These are phyloP conservation scores for Philaenus spumarius DNA, from an alignment of 1,140 invertebrate genomes.

Conservation along the genomic window DNA sequence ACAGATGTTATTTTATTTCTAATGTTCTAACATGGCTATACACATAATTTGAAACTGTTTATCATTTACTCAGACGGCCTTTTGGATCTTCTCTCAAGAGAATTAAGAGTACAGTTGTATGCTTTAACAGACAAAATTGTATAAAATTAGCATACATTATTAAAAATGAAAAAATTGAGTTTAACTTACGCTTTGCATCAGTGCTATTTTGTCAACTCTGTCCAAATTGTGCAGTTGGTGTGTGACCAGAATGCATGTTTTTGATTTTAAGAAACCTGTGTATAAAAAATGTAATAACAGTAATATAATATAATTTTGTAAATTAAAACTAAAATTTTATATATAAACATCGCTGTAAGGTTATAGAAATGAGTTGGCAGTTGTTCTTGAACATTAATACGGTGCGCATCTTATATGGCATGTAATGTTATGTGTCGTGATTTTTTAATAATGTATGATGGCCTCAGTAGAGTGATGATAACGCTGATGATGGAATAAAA, in stretches of 20 bases:
- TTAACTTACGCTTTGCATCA: conserved; percentile 61
- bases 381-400: too few relatives aligned
- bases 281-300: neutral
- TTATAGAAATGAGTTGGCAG: too few relatives aligned
- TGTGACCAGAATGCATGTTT: conserved; percentile 74
- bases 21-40: conserved; percentile 30
- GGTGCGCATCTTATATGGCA: too few relatives aligned
- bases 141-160: neutral
- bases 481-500: too few relatives aligned
- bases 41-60: too few relatives aligned
- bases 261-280: conserved; percentile 55
- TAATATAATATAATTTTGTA: conserved; percentile 1
- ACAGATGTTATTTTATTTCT: conserved; percentile 46
- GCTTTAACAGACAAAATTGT: conserved; percentile 39
- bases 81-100: conserved; percentile 47
- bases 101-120: conserved; percentile 45
- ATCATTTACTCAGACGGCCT: too few relatives aligned
- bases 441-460: too few relatives aligned
- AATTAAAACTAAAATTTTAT: too few relatives aligned
- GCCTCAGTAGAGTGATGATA: too few relatives aligned
- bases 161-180: too few relatives aligned
- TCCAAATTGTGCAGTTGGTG: conserved; percentile 80
- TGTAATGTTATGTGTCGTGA: too few relatives aligned
- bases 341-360: too few relatives aligned
- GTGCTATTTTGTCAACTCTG: conserved; percentile 65